Conservation (phyloP, 2,888 invertebrate species). For the Hololepta plana region DNA sequence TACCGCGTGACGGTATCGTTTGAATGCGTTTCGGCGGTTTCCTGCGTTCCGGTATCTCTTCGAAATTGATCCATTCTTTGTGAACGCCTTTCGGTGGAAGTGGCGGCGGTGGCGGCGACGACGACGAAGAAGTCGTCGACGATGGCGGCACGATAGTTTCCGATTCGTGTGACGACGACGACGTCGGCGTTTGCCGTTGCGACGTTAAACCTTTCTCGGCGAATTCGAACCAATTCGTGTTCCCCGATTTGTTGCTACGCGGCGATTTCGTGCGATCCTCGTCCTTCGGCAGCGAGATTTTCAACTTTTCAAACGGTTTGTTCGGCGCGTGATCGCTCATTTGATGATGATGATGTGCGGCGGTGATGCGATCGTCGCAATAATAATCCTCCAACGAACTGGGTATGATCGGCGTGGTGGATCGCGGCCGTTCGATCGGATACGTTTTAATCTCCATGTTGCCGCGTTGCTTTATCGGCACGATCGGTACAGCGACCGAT, state of each 20-base stretch:
- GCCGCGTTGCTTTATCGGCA: conserved; percentile 57
- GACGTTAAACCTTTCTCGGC: conserved; percentile 40
- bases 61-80: conserved; percentile 69
- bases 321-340: conserved; percentile 15
- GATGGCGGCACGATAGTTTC: too few relatives aligned
- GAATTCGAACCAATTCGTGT: conserved; percentile 37
- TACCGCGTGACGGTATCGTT: conserved; percentile 47
- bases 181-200: conserved; percentile 10
- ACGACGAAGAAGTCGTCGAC: too few relatives aligned
- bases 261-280: conserved; percentile 34
- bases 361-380: conserved; percentile 22
- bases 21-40: conserved; percentile 70
- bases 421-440: conserved; percentile 56
- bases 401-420: conserved; percentile 54
- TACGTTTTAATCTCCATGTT: conserved; percentile 44
- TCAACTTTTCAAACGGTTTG: conserved; percentile 40
- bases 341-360: too few relatives aligned
- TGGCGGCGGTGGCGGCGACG: conserved; percentile 31
- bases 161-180: conserved; percentile 15
- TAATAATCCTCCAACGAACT: conserved; percentile 55
- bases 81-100: conserved; percentile 27
- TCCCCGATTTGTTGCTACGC: conserved; percentile 26
- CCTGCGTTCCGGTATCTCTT: conserved; percentile 67
- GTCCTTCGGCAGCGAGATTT: conserved; percentile 49
- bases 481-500: conserved; percentile 60